These are phyloP conservation scores for Varanus salvator DNA, from an alignment of 2,113 vertebrate species.

Conservation along the genomic window DNA sequence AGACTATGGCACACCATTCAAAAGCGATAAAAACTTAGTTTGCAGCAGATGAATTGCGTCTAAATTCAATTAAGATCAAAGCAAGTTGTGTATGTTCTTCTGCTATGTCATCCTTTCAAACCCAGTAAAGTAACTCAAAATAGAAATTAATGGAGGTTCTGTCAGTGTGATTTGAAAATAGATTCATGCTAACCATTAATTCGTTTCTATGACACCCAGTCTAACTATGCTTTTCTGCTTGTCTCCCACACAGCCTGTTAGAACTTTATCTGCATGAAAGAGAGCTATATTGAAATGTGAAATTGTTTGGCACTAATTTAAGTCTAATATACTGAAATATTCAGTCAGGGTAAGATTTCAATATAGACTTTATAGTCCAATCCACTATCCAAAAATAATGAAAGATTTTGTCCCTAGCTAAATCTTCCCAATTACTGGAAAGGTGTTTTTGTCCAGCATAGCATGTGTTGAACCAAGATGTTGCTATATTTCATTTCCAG, in stretches of 20 bases:
- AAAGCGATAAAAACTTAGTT: constrained; percentile 7
- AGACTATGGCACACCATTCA: not conserved
- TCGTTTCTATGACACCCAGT: not conserved
- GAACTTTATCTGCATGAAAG: not conserved
- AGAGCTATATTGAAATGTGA: constrained; percentile 5
- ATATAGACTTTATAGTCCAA: not conserved
- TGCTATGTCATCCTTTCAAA: not conserved
- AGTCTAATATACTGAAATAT: not conserved
- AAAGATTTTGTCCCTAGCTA: not conserved
- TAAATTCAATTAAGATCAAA: constrained; percentile 27
- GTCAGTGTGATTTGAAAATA: constrained; percentile 38
- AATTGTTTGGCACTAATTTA: constrained; percentile 1
- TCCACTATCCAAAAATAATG: not conserved
- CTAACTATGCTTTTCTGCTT: not conserved
- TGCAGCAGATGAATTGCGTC: not conserved
- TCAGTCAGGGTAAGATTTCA: not conserved
- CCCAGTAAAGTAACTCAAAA: not conserved
- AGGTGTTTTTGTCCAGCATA: no score
- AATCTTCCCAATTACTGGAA: not conserved
- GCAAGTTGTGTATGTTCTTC: not conserved
- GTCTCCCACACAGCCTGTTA: not conserved
- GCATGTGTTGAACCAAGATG: not conserved
- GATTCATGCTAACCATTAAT: constrained; percentile 28
- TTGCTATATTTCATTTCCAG: not conserved
- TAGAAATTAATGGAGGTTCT: not conserved